phyloP scores from a whole-genome alignment of 2,888 invertebrate genomes.

The Mythimna vitellina region DNA sequence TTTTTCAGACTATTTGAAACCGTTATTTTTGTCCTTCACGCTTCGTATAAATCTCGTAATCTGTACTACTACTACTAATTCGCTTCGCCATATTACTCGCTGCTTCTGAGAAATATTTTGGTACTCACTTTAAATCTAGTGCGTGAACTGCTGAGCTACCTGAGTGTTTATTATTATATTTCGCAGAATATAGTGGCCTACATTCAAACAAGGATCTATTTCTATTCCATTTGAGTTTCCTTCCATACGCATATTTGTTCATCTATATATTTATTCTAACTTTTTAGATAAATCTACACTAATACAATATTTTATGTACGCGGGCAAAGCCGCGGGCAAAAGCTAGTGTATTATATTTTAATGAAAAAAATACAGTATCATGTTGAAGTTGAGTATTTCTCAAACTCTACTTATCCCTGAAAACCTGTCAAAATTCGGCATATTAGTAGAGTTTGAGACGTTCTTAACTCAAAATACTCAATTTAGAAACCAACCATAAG shows the following conservation, averaged over 20 bases:
- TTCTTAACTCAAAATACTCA: too few species aligned
- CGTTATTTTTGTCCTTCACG: too few species aligned
- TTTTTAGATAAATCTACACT: background rate
- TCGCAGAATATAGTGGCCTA: slow-evolving; percentile 43
- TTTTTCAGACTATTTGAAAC: too few species aligned
- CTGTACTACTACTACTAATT: background rate
- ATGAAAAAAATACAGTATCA: background rate
- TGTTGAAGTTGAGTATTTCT: background rate
- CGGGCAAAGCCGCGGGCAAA: too few species aligned
- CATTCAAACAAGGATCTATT: slow-evolving; percentile 42
- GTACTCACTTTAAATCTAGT: background rate
- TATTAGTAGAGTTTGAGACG: too few species aligned
- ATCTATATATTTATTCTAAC: background rate
- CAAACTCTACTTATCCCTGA: too few species aligned
- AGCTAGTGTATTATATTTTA: background rate
- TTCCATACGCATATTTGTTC: background rate
- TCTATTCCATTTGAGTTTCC: slow-evolving; percentile 2
- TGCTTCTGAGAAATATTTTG: slow-evolving; percentile 21
- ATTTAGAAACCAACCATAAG: background rate
- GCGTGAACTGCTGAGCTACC: background rate
- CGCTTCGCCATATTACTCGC: background rate
- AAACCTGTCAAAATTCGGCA: too few species aligned
- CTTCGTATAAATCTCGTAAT: background rate
- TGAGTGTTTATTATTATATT: slow-evolving; percentile 28
- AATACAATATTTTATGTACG: too few species aligned